phyloP scores from a whole-genome alignment of 2,797 vertebrate species.

The Typhlichthys subterraneus region DNA sequence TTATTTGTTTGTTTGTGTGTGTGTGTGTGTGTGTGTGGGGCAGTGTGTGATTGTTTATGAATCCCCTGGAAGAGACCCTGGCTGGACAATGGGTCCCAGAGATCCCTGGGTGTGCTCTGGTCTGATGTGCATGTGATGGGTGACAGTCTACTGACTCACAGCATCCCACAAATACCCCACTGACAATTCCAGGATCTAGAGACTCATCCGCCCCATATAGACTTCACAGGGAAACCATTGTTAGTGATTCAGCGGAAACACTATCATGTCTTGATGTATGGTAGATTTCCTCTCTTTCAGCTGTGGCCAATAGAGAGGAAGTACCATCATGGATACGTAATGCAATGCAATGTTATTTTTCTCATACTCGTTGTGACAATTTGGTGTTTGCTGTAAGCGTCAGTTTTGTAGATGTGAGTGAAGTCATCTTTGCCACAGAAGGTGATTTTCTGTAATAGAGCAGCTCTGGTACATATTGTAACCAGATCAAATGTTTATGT shows the following conservation, averaged over 20 bases:
- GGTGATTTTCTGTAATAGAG: too few relatives aligned
- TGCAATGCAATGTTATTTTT: slow-evolving; percentile 44
- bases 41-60: slow-evolving; percentile 74
- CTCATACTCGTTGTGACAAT: slow-evolving; percentile 3
- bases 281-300: slow-evolving; percentile 47
- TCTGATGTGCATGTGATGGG: slow-evolving; percentile 96
- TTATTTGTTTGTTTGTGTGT: background rate
- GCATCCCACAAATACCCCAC: slow-evolving; percentile 52
- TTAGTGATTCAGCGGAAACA: slow-evolving; percentile 57
- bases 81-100: slow-evolving; percentile 88
- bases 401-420: too few relatives aligned
- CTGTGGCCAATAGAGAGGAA: slow-evolving; percentile 24
- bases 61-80: slow-evolving; percentile 90
- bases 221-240: slow-evolving; percentile 49
- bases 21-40: slow-evolving; percentile 26
- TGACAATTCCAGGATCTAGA: slow-evolving; percentile 75
- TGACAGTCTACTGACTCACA: slow-evolving; percentile 74
- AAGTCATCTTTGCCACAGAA: too few relatives aligned
- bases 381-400: background rate
- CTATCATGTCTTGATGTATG: slow-evolving; percentile 33
- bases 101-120: slow-evolving; percentile 70
- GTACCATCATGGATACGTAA: slow-evolving; percentile 23
- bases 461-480: too few relatives aligned
- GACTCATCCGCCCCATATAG: slow-evolving; percentile 55
- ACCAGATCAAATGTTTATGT: too few relatives aligned